Evolutionary conservation across 2,797 vertebrate genomes (phyloP).

Genomic region (Xenopus petersii): DNA sequence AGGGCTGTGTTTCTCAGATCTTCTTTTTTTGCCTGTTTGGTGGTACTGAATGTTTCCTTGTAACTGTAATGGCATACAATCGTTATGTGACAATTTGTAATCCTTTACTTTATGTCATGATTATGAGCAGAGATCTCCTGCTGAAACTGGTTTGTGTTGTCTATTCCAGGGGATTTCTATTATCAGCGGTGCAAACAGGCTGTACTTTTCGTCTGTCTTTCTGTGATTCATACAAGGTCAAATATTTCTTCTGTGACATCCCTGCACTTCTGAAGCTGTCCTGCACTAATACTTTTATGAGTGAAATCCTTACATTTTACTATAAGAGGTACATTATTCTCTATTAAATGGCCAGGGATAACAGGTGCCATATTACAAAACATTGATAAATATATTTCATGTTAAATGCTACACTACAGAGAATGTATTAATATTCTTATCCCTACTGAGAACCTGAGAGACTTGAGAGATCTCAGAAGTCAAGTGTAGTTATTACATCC

Average conservation of each 20-base stretch:
- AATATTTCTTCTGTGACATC: slow-evolving; percentile 50
- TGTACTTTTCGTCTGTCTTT: slow-evolving; percentile 43
- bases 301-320: background rate
- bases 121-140: background rate
- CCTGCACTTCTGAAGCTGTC: slow-evolving; percentile 44
- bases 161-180: slow-evolving; percentile 25
- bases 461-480: too few species aligned
- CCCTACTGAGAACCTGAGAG: too few species aligned
- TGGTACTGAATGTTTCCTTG: slow-evolving; percentile 46
- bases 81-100: slow-evolving; percentile 45
- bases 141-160: slow-evolving; percentile 34
- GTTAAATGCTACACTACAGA: too few species aligned
- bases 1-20: slow-evolving; percentile 49
- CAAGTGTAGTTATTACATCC: too few species aligned
- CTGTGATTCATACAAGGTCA: slow-evolving; percentile 37
- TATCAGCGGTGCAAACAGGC: slow-evolving; percentile 24
- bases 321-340: too few species aligned
- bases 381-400: too few species aligned
- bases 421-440: too few species aligned
- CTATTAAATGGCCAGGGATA: too few species aligned
- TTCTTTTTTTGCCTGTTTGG: slow-evolving; percentile 50
- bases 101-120: slow-evolving; percentile 20
- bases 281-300: slow-evolving; percentile 15
- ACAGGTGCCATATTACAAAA: too few species aligned
- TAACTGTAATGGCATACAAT: slow-evolving; percentile 50